phyloP scores from a whole-genome alignment of 2,888 invertebrate species.

The Mycalesis mineus region DNA sequence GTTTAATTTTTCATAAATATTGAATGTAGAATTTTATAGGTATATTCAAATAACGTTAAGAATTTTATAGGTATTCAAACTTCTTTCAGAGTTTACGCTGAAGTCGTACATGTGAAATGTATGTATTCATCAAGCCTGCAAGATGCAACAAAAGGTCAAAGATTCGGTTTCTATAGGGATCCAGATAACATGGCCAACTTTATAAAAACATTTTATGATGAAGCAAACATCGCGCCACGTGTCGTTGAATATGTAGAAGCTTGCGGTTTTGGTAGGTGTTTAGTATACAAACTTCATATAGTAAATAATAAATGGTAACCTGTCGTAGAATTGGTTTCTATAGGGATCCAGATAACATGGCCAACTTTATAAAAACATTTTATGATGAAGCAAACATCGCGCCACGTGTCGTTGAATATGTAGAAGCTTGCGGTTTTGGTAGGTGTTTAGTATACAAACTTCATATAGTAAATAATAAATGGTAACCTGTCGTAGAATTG shows the following conservation, averaged over 20 bases:
- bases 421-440: slow-evolving; percentile 91
- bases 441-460: neutral
- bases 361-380: slow-evolving; percentile 72
- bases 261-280: slow-evolving; percentile 83
- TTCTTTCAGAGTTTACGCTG: slow-evolving; percentile 77
- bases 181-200: slow-evolving; percentile 66
- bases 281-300: too few relatives aligned
- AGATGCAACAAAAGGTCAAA: slow-evolving; percentile 72
- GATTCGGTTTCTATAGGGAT: slow-evolving; percentile 76
- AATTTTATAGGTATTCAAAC: too few relatives aligned
- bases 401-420: slow-evolving; percentile 83
- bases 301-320: neutral
- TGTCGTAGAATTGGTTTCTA: slow-evolving; percentile 72
- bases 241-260: slow-evolving; percentile 89
- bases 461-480: neutral
- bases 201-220: slow-evolving; percentile 76
- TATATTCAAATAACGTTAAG: too few relatives aligned
- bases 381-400: slow-evolving; percentile 81
- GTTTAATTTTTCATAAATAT: too few relatives aligned
- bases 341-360: slow-evolving; percentile 69
- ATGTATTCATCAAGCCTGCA: slow-evolving; percentile 62
- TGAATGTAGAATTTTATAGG: too few relatives aligned
- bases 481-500: slow-evolving; percentile 56
- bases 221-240: slow-evolving; percentile 81
- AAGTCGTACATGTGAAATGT: slow-evolving; percentile 82